phyloP scores from a whole-genome alignment of 2,888 invertebrate genomes.

The Lasioglossum villosulum region DNA sequence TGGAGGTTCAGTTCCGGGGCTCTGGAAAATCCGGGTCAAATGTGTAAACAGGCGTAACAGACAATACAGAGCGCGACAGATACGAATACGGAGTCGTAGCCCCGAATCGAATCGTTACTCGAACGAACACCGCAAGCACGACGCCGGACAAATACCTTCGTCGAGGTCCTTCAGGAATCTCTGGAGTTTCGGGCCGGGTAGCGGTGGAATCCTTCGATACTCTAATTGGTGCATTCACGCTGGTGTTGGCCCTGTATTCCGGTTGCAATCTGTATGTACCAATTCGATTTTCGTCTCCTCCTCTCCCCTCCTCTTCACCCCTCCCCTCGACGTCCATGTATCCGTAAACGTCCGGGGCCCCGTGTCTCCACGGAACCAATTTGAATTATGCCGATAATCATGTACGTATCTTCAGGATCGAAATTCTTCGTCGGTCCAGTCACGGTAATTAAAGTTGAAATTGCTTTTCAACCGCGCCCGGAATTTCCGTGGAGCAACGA shows the following conservation, averaged over 20 bases:
- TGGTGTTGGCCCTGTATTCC: slow-evolving; percentile 71
- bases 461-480: slow-evolving; percentile 55
- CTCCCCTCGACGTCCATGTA: slow-evolving; percentile 28
- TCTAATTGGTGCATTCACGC: slow-evolving; percentile 82
- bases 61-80: slow-evolving; percentile 68
- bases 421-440: slow-evolving; percentile 55
- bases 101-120: slow-evolving; percentile 78
- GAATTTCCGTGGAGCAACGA: slow-evolving; percentile 45
- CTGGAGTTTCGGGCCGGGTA: slow-evolving; percentile 77
- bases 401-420: slow-evolving; percentile 56
- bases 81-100: slow-evolving; percentile 70
- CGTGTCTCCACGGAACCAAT: slow-evolving; percentile 55
- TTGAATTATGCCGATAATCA: slow-evolving; percentile 66
- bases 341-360: slow-evolving; percentile 50
- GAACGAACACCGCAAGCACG: slow-evolving; percentile 79
- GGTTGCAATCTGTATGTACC: slow-evolving; percentile 67
- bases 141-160: slow-evolving; percentile 80
- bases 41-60: slow-evolving; percentile 72
- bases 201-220: slow-evolving; percentile 81
- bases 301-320: rapidly evolving
- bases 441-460: slow-evolving; percentile 62
- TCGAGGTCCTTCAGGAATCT: slow-evolving; percentile 82
- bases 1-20: slow-evolving; percentile 53
- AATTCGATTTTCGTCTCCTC: slow-evolving; percentile 64
- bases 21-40: slow-evolving; percentile 70